These are phyloP conservation scores for Pseudachorutes palmiensis DNA, from an alignment of 1,140 invertebrate genomes.

Conservation along the genomic window DNA sequence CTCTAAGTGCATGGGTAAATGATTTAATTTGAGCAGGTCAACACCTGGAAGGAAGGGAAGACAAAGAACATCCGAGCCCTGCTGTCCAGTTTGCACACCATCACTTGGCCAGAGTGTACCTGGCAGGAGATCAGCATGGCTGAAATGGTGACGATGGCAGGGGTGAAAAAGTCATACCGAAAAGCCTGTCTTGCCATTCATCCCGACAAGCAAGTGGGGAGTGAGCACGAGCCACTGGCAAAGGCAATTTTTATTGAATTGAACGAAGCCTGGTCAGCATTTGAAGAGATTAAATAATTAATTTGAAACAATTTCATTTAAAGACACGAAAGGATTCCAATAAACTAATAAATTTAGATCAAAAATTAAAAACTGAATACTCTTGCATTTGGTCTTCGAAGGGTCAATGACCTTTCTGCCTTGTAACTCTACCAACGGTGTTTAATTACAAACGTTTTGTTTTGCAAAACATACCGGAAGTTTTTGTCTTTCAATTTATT, in stretches of 20 bases:
- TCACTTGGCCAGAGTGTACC: conserved; percentile 87
- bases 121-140: conserved; percentile 92
- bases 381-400: too few relatives aligned
- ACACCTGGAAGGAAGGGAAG: conserved; percentile 87
- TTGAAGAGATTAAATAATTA: conserved; percentile 53
- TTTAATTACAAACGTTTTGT: too few relatives aligned
- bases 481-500: too few relatives aligned
- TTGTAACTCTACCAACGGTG: too few relatives aligned
- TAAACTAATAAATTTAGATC: too few relatives aligned
- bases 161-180: conserved; percentile 93
- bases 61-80: conserved; percentile 92
- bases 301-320: too few relatives aligned
- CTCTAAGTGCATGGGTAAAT: too few relatives aligned
- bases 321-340: too few relatives aligned
- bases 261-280: conserved; percentile 96
- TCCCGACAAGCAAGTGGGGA: conserved; percentile 95
- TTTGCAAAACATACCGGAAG: too few relatives aligned
- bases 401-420: too few relatives aligned
- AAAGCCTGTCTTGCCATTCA: conserved; percentile 94
- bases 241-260: conserved; percentile 98
- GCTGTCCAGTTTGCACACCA: conserved; percentile 83
- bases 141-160: conserved; percentile 74
- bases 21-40: conserved; percentile 45
- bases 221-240: conserved; percentile 80
- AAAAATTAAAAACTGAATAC: too few relatives aligned